Evolutionary conservation across 2,797 vertebrate species (phyloP), one percentile per base, ranked within the genome.

Genomic region (Myoxocephalus aenaeus): DNA sequence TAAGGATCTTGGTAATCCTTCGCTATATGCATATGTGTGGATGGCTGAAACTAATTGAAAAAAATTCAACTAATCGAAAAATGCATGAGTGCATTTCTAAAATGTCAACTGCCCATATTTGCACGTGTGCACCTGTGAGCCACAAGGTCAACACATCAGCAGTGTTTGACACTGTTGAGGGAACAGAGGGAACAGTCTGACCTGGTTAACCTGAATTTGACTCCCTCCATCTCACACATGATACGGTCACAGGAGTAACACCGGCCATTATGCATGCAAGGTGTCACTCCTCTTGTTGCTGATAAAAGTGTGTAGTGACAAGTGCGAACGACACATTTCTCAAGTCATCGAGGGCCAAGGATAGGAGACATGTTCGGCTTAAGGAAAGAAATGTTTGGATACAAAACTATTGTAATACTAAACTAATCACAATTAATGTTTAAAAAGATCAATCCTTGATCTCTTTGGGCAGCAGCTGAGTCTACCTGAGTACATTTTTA

Each of bases 151-250:
- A 12, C 46, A 66, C 48, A 20, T 65, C 65, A 70, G 14, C 79
- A 7, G 50, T 42, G 27, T 51, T 46, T 53, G 73, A 77, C 63
- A 51, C 20, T 25, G 42, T 65, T 69, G 7, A 50, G 53, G 77
- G 56, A 74, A 42, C 72, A 25, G 72, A 65, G 70, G 68, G 84
- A 80, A 65, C 65, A 22, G 17, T 46, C 58, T 80, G 85, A 87
- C 79, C 59, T 22, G 38, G 20, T 2, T 79, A 80, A 85, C 89
- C 86, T 69, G 68, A 87, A 83, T 85, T 65, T 87, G 86, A 92
- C 89, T 89, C 86, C 75, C 22, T 68, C 51, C 25, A 27, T 79
- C 65, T 70, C 72, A 84, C 82, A 87, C 87, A 62, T 36, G 65
- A 90, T 87, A 71, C 38, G 1, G 70, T 83, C 54, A 57, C 80